Conservation (phyloP, 2,888 invertebrate genomes). For the Drosophila merina region DNA sequence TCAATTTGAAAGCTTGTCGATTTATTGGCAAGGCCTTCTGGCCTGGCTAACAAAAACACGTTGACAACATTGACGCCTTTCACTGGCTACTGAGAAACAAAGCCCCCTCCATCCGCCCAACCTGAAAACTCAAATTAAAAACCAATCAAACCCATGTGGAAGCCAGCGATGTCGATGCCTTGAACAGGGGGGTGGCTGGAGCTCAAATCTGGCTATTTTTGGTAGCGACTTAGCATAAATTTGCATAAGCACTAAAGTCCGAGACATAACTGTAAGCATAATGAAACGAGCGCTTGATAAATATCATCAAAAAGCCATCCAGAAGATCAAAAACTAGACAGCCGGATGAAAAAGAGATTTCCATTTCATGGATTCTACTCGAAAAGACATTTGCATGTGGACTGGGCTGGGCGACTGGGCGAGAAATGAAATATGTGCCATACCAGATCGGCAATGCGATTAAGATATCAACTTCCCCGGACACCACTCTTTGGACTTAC, state of each 20-base stretch:
- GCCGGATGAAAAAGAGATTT: slow-evolving; percentile 28
- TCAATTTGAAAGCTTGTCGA: slow-evolving; percentile 58
- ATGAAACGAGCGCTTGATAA: slow-evolving; percentile 71
- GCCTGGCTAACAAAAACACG: slow-evolving; percentile 4
- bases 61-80: slow-evolving; percentile 62
- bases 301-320: slow-evolving; percentile 47
- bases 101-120: slow-evolving; percentile 10
- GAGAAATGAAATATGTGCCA: slow-evolving; percentile 59
- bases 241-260: slow-evolving; percentile 68
- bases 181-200: slow-evolving; percentile 9
- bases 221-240: slow-evolving; percentile 64
- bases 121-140: slow-evolving; percentile 56
- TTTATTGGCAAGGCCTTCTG: slow-evolving; percentile 71
- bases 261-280: slow-evolving; percentile 69
- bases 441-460: slow-evolving; percentile 72
- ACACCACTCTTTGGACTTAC: slow-evolving; percentile 31
- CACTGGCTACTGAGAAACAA: slow-evolving; percentile 54
- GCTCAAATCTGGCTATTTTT: slow-evolving; percentile 38
- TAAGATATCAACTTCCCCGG: slow-evolving; percentile 71
- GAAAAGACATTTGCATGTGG: slow-evolving; percentile 39
- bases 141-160: slow-evolving; percentile 64
- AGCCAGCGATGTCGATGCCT: slow-evolving; percentile 53
- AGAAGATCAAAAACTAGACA: slow-evolving; percentile 25
- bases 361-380: slow-evolving; percentile 49
- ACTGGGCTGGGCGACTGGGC: slow-evolving; percentile 25